Conservation (phyloP, 37 sponge, comb jelly and placozoan species). For the Aplysina aerophoba region DNA sequence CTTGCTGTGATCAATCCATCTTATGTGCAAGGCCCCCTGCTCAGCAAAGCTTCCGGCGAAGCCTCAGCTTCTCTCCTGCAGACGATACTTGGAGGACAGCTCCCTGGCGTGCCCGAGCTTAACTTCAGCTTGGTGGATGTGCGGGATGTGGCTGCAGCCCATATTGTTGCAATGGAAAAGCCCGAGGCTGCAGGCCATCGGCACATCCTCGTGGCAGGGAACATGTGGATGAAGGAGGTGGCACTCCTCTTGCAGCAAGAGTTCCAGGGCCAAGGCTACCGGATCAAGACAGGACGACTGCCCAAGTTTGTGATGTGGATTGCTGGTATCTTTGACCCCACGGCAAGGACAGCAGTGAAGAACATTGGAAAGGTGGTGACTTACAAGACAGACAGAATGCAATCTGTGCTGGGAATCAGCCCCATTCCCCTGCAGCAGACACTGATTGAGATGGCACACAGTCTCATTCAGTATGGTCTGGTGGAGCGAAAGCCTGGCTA, state of each 20-base stretch:
- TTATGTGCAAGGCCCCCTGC: slow-evolving; percentile 75
- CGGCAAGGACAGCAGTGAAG: slow-evolving; percentile 37
- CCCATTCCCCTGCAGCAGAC: slow-evolving; percentile 52
- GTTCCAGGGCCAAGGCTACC: slow-evolving; percentile 84
- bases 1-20: slow-evolving; percentile 78
- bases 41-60: slow-evolving; percentile 48
- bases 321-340: slow-evolving; percentile 43
- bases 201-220: slow-evolving; percentile 29
- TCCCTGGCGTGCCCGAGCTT: slow-evolving; percentile 66
- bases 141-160: slow-evolving; percentile 86
- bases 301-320: slow-evolving; percentile 64
- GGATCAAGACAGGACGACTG: slow-evolving; percentile 16
- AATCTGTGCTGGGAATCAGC: slow-evolving; percentile 62
- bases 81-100: slow-evolving; percentile 48
- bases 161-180: slow-evolving; percentile 81
- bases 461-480: slow-evolving; percentile 70
- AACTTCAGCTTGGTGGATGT: slow-evolving; percentile 73
- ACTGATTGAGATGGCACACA: slow-evolving; percentile 84
- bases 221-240: slow-evolving; percentile 53
- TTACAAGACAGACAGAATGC: slow-evolving; percentile 67
- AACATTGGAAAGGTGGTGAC: slow-evolving; percentile 36
- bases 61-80: slow-evolving; percentile 26
- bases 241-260: slow-evolving; percentile 59
- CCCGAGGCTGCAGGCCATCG: slow-evolving; percentile 78
- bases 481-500: slow-evolving; percentile 72